Percentiles rank a stretch among this genome's conserved stretches.
Evolutionary conservation across 2,113 vertebrate species (phyloP).

Genomic region (Heterotilapia buettikoferi): DNA sequence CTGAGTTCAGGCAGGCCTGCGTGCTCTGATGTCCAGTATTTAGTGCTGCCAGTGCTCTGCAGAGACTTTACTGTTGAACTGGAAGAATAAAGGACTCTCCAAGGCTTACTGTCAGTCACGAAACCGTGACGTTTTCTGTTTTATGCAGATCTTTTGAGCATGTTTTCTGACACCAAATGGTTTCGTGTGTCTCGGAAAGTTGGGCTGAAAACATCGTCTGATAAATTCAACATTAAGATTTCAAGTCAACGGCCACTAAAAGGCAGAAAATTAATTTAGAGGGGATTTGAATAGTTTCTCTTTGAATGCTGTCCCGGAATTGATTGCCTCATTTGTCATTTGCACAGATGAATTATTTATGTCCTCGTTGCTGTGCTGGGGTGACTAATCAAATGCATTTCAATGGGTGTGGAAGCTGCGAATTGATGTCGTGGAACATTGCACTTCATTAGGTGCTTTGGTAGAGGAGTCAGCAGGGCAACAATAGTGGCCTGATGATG

Average conservation of each 20-base stretch:
- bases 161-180: not conserved
- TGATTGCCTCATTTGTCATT: constrained; percentile 72
- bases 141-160: not conserved
- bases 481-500: not conserved
- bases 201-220: not conserved
- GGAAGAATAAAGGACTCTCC: not conserved
- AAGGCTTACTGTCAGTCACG: not conserved
- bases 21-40: not conserved
- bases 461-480: constrained; percentile 8
- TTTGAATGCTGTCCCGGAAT: constrained; percentile 61
- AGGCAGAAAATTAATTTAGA: constrained; percentile 59
- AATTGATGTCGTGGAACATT: constrained; percentile 40
- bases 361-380: constrained; percentile 42
- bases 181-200: not conserved
- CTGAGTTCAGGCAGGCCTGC: not conserved
- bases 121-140: not conserved
- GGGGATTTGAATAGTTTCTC: constrained; percentile 57
- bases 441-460: constrained; percentile 32
- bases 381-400: constrained; percentile 67
- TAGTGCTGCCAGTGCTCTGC: not conserved
- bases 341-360: constrained; percentile 71
- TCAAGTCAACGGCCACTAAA: constrained; percentile 29
- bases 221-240: constrained; percentile 36
- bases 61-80: not conserved
- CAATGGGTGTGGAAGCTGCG: constrained; percentile 43